These are phyloP conservation scores for Callopanchax toddi DNA, from an alignment of 2,113 vertebrate species.

Conservation along the genomic window DNA sequence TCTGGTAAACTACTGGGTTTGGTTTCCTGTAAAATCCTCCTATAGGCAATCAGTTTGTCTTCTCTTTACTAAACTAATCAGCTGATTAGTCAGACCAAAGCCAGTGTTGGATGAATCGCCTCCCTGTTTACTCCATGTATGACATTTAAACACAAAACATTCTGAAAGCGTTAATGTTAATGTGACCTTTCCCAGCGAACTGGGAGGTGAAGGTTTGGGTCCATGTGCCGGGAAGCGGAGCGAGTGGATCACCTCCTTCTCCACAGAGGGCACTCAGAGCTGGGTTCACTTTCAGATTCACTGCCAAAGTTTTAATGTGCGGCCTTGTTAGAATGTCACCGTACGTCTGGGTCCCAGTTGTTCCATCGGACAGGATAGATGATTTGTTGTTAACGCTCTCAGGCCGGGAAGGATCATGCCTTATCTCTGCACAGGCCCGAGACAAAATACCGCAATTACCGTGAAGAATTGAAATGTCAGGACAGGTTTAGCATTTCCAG, in stretches of 20 bases:
- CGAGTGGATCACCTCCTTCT: slow-evolving; percentile 24
- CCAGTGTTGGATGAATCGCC: too few species aligned
- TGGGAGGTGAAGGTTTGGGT: neutral
- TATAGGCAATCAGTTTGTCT: too few species aligned
- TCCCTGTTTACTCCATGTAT: too few species aligned
- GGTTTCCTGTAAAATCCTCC: too few species aligned
- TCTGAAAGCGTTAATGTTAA: neutral
- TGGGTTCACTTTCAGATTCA: slow-evolving; percentile 12
- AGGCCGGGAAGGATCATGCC: slow-evolving; percentile 40
- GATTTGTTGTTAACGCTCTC: slow-evolving; percentile 54
- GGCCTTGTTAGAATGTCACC: slow-evolving; percentile 34
- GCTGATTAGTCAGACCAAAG: too few species aligned
- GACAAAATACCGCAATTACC: slow-evolving; percentile 65
- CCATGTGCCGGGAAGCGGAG: neutral
- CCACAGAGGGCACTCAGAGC: slow-evolving; percentile 17
- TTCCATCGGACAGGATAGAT: slow-evolving; percentile 39
- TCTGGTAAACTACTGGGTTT: too few species aligned
- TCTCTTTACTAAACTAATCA: too few species aligned
- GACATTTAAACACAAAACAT: too few species aligned
- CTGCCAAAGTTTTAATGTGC: slow-evolving; percentile 34
- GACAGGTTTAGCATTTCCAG: slow-evolving; percentile 56
- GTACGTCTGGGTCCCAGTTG: slow-evolving; percentile 19
- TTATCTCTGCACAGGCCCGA: slow-evolving; percentile 46
- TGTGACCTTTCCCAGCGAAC: neutral
- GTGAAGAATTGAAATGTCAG: slow-evolving; percentile 70